Evolutionary conservation across 1,140 invertebrate genomes (phyloP), one percentile per base, ranked within the genome.

Genomic region (Trachymyrmex cornetzi): DNA sequence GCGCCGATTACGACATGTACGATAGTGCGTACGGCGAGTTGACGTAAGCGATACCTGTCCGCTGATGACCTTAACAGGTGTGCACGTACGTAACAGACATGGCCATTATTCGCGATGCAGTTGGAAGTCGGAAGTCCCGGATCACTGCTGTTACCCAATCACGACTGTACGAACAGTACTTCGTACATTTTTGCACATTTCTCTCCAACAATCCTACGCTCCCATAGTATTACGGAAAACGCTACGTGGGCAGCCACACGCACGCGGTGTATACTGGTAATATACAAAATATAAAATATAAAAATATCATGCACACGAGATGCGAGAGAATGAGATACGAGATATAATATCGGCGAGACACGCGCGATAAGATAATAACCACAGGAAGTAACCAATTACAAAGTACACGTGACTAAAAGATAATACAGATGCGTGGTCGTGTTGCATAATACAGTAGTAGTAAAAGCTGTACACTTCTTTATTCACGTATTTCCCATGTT

Each of bases 11-110:
- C 87, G 81, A 75, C 71, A 77, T 61, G 48, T 74, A 77, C 75
- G 81, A 59, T 71, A 75, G 59, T 89, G 48, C 79, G 80, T 89
- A 91, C 82, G 85, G 19, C 64, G 53, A 22, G 59, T 74, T 91
- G 90, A 91, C 90, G 90, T 91, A 91, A 91, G 81, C 85, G 75
- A 75, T 86, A 82, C 66, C 88, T 85, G 77, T 77, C 90, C 75
- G 81, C 84, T 74, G 88, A 87, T 88, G 88, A 90, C 88, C 90
- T 91, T 91, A 91, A 91, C 88, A 88, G 90, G 86, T 91, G 82
- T 75, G 74, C 74, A 64, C 79, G 22, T 38, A 61, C 55, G 57
- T 88, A 75, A 88, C 85, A 57, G 14, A 44, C 14, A 84, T 55
- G 30, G 16, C 55, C 71, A 90, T 90, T 90, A 88, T 90, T 86